Evolutionary conservation across 2,888 invertebrate species (phyloP).

Genomic region (Rhogogaster chlorosoma): DNA sequence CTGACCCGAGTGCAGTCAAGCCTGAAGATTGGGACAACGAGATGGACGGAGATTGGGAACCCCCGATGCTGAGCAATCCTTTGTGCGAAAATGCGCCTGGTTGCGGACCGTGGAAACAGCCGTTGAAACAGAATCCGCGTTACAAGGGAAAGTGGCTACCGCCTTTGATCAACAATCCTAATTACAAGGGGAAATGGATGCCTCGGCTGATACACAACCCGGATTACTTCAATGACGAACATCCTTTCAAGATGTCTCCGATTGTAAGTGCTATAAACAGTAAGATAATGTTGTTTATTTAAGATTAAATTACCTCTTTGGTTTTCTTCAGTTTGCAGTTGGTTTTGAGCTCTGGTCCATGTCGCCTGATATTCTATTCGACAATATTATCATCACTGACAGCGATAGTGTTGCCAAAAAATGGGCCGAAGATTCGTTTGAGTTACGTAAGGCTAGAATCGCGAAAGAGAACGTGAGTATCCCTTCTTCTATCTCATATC

Average conservation of each 20-base stretch:
- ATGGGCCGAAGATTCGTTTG: conserved; percentile 92
- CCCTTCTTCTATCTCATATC: background rate
- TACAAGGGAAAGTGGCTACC: conserved; percentile 97
- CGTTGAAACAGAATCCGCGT: conserved; percentile 91
- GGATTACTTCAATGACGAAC: conserved; percentile 92
- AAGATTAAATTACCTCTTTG: conserved; percentile 53
- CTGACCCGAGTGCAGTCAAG: conserved; percentile 92
- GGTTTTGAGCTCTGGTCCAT: conserved; percentile 99
- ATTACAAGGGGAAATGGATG: conserved; percentile 97
- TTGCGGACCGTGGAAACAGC: conserved; percentile 95
- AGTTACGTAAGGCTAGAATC: conserved; percentile 89
- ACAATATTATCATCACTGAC: conserved; percentile 96
- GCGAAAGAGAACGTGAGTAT: conserved; percentile 89
- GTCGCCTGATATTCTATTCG: conserved; percentile 96
- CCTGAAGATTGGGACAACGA: conserved; percentile 98
- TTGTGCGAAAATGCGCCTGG: conserved; percentile 88
- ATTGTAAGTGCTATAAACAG: conserved; percentile 85
- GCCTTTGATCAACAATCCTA: conserved; percentile 93
- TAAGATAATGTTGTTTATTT: conserved; percentile 13
- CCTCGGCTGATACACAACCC: conserved; percentile 94
- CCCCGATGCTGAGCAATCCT: conserved; percentile 95
- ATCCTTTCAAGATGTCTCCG: conserved; percentile 94
- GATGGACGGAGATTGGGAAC: conserved; percentile 99
- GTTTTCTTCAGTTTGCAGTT: conserved; percentile 86
- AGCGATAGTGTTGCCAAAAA: conserved; percentile 86